Base-by-base conservation (phyloP, 2,797 vertebrate species). In the Anas capensis region DNA sequence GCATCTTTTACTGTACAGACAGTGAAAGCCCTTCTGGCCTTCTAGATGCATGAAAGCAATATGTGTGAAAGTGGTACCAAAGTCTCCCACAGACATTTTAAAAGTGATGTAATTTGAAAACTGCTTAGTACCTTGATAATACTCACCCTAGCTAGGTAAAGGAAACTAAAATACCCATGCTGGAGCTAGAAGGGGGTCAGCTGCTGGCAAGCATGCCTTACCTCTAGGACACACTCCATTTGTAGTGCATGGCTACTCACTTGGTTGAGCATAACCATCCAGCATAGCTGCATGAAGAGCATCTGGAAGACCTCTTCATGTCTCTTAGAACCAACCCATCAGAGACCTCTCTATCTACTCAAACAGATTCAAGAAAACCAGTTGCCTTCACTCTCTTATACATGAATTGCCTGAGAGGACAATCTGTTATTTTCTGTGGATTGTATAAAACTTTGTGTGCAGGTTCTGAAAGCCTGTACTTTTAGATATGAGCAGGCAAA, bases 401-500 rank as follows among this genome's bases (percentile, higher is more conserved):
- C 7, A 8, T 3, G 2, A 51, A 48, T 57, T 60, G 18, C 27
- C 65, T 75, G 54, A 88, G 61, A 88, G 27, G 40, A 34, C n/a
- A 81, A 71, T 36, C 18, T 14, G 27, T 44, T 89, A 42, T 29
- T 85, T 68, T 82, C 7, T 44, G 27, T 40, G 46, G 10, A 79
- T 65, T 75, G 18, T 26, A 34, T 34, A 82, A 90, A 84, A 16
- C n/a, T 78, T 68, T 4, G 1, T 42, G 40, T 57, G 72, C 69
- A 78, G 57, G 29, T 75, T 76, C 71, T 77, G 53, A 48, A 77
- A 93, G 78, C 4, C 10, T 18, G 27, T 88, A 31, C 33, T 73
- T 90, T 33, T 62, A 90, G 57, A 81, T 29, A 65, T 46, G 62
- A 88, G 57, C 54, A 26, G 73, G 38, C 56, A 88, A 90, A 72